phyloP scores from a whole-genome alignment of 2,113 vertebrate genomes.

The Clarias magur region DNA sequence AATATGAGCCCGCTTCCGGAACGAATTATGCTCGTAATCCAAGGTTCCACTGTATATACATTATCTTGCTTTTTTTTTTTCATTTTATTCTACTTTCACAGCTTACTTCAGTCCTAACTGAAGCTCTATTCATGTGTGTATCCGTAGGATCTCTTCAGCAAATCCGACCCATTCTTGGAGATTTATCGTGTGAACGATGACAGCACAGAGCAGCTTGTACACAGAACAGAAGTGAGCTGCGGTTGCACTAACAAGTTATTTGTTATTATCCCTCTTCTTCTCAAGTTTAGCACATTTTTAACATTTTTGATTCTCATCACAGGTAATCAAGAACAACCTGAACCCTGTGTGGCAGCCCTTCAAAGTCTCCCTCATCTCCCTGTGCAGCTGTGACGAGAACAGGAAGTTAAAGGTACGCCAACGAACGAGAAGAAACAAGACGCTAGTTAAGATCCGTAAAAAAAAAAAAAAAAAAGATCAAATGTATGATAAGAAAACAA shows the following conservation, averaged over 20 bases:
- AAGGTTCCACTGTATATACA: background rate
- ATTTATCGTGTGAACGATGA: conserved; percentile 86
- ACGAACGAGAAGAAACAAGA: background rate
- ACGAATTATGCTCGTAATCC: no score
- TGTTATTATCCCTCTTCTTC: background rate
- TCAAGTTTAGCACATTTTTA: background rate
- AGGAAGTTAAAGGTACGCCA: conserved; percentile 85
- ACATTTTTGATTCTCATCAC: conserved; percentile 30
- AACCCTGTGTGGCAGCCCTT: conserved; percentile 94
- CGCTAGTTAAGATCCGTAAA: background rate
- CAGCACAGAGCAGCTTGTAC: conserved; percentile 84
- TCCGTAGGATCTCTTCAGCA: conserved; percentile 93
- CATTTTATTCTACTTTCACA: background rate
- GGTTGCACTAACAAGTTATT: background rate
- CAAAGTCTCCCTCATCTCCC: conserved; percentile 88
- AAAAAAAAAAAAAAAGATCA: background rate
- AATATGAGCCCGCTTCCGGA: no score
- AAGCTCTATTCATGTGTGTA: background rate
- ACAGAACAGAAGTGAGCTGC: conserved; percentile 84
- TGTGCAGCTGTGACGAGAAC: conserved; percentile 92
- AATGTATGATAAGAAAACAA: conserved; percentile 14
- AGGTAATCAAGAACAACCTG: conserved; percentile 96
- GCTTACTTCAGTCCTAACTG: background rate
- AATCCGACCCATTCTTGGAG: conserved; percentile 94
- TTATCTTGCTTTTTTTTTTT: background rate